phyloP scores from a whole-genome alignment of 2,888 invertebrate genomes.

The Acleris sparsana region DNA sequence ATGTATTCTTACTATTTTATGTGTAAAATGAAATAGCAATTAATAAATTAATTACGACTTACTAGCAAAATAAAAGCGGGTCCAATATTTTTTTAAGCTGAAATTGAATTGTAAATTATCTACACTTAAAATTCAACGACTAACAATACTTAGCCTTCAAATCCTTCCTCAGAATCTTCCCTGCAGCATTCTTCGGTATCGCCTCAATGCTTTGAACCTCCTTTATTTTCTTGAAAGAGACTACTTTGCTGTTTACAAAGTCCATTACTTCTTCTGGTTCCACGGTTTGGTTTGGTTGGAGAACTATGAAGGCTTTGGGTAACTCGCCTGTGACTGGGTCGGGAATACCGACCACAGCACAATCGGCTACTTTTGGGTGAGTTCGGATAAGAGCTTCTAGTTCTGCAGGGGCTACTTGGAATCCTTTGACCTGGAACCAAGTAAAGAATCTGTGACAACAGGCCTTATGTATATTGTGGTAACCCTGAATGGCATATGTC shows the following conservation, averaged over 20 bases:
- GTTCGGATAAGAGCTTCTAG: slow-evolving; percentile 89
- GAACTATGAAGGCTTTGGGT: slow-evolving; percentile 89
- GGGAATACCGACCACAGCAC: slow-evolving; percentile 92
- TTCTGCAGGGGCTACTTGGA: slow-evolving; percentile 95
- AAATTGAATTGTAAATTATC: too few relatives aligned
- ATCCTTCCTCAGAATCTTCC: slow-evolving; percentile 89
- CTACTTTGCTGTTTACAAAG: slow-evolving; percentile 87
- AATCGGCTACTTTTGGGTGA: slow-evolving; percentile 90
- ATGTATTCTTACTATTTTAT: too few relatives aligned
- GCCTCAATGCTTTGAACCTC: slow-evolving; percentile 86
- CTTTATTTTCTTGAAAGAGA: slow-evolving; percentile 88
- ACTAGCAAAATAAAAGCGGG: too few relatives aligned
- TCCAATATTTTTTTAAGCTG: too few relatives aligned
- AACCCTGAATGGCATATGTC: too few relatives aligned
- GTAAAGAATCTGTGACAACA: neutral
- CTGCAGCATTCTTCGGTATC: slow-evolving; percentile 90
- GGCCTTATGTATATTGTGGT: too few relatives aligned
- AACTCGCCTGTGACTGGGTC: slow-evolving; percentile 88
- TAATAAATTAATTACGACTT: too few relatives aligned
- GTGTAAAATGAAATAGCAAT: too few relatives aligned
- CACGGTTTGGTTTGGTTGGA: slow-evolving; percentile 68
- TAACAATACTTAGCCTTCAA: slow-evolving; percentile 76
- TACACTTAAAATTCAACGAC: neutral
- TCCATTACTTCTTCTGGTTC: slow-evolving; percentile 84
- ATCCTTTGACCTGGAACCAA: slow-evolving; percentile 83